Evolutionary conservation across 1,140 invertebrate genomes (phyloP), one percentile per base, ranked within the genome.

Genomic region (Adoxophyes honmai): DNA sequence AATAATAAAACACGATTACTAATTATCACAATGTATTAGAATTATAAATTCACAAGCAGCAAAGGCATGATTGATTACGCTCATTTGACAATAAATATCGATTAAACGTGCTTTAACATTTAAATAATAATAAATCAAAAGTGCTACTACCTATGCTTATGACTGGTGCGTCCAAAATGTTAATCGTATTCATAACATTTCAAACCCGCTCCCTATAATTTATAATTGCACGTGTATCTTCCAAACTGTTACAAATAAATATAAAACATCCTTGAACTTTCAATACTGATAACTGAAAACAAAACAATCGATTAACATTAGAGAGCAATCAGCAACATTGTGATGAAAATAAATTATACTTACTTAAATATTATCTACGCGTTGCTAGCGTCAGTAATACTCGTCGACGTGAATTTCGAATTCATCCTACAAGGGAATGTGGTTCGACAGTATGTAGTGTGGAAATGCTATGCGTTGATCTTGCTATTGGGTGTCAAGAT

Each of bases 11-110:
- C 16, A 57, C 33, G 42, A 59, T 59, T 74, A 73, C 71, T 84
- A 81, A 73, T 84, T 86, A 88, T 88, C 75, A 86, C 75, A 83
- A 71, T 88, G 84, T 88, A 86, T 71, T 87, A 78, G 81, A 86
- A 86, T 87, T 79, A 82, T 81, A 80, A 81, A 83, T 76, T 80
- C 75, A 76, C 59, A 84, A 84, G 81, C 83, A 78, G 78, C 70
- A 66, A 66, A 75, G 73, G 77, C 80, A 81, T 76, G 65, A 75
- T 72, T 76, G 65, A 75, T 72, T 73, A 78, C 81, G 75, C 64
- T 74, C 66, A 74, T 71, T 75, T 73, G 68, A 82, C 68, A 85
- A 87, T 84, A 86, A 87, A 83, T 86, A 87, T 71, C 55, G 63
- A 78, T 71, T 66, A 73, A 69, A 80, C 64, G 81, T 88, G 82